Evolutionary conservation across 1,140 invertebrate genomes (phyloP), one percentile per base, ranked within the genome.

Genomic region (Bombyx mandarina): DNA sequence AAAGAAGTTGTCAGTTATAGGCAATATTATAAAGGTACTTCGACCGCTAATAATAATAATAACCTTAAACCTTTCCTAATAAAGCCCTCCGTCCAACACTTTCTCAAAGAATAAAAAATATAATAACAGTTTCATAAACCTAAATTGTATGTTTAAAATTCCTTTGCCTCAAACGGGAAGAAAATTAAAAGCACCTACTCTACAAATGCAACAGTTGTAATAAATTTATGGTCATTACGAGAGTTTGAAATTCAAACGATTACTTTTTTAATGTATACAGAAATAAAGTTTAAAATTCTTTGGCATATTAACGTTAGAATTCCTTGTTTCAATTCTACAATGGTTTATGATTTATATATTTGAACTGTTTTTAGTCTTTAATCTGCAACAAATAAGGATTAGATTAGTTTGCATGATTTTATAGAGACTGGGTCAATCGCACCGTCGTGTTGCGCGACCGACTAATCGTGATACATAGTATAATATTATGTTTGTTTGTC

Each of bases 141-240:
- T 35, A 35, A 35, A 3, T 35, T 5, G 53, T 54, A 54, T 22
- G 53, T 54, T 54, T 44, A 22, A 54, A 46, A 22, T 54, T 22
- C 53, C 53, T 54, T 54, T 54, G 53, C 53, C 53, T 45, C 53
- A 54, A 46, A 54, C 53, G 53, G 53, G 53, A 54, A 54, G 53
- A 54, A 45, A 54, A 54, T 44, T 54, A 54, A 54, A 54, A 45
- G 45, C 50, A 51, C 8, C 3, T 53, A 54, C 42, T 43, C 52
- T 12, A 44, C 53, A 35, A 35, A 12, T 44, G 53, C 53, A 54
- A 54, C 45, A 54, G 12, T 45, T 54, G 9, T 12, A 54, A 44
- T 45, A 54, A 54, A 54, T 54, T 54, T 54, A 54, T 54, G 45
- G 8, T 54, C 44, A 54, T 54, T 54, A 54, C 18, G 12, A 54